Evolutionary conservation across 2,888 invertebrate species (phyloP).

Genomic region (Ligdia adustata): DNA sequence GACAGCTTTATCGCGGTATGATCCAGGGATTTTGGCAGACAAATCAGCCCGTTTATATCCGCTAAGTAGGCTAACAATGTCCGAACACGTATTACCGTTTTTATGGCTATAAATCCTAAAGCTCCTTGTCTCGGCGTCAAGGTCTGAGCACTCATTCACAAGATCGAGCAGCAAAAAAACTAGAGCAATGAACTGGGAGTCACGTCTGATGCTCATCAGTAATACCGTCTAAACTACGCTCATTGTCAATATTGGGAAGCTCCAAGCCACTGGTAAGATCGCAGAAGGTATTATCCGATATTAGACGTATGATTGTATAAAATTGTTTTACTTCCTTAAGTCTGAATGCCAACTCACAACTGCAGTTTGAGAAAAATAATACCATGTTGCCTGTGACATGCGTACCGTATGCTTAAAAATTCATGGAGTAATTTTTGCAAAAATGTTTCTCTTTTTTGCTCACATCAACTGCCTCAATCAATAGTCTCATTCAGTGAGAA

Average conservation of each 20-base stretch:
- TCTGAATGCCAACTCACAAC: conserved; percentile 63
- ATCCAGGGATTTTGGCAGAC: conserved; percentile 40
- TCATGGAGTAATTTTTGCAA: too few species aligned
- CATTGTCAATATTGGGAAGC: conserved; percentile 81
- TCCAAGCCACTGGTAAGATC: conserved; percentile 74
- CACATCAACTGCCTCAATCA: too few species aligned
- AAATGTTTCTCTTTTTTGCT: too few species aligned
- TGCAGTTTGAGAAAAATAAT: too few species aligned
- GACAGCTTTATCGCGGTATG: conserved; percentile 44
- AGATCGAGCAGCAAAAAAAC: conserved; percentile 79
- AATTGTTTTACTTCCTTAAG: conserved; percentile 57
- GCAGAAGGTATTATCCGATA: conserved; percentile 74
- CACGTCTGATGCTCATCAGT: conserved; percentile 79
- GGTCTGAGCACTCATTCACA: conserved; percentile 76
- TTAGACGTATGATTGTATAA: conserved; percentile 59
- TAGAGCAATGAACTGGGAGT: conserved; percentile 80
- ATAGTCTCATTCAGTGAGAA: too few species aligned
- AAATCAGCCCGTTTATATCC: conserved; percentile 38
- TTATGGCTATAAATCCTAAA: conserved; percentile 65
- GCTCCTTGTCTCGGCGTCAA: conserved; percentile 67
- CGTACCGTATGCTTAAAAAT: too few species aligned
- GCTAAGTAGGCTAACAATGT: conserved; percentile 41
- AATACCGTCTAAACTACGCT: conserved; percentile 80
- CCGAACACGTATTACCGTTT: conserved; percentile 50
- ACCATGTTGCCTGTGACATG: too few species aligned